Evolutionary conservation across 2,797 vertebrate species (phyloP).

Genomic region (Crenuchus spilurus): DNA sequence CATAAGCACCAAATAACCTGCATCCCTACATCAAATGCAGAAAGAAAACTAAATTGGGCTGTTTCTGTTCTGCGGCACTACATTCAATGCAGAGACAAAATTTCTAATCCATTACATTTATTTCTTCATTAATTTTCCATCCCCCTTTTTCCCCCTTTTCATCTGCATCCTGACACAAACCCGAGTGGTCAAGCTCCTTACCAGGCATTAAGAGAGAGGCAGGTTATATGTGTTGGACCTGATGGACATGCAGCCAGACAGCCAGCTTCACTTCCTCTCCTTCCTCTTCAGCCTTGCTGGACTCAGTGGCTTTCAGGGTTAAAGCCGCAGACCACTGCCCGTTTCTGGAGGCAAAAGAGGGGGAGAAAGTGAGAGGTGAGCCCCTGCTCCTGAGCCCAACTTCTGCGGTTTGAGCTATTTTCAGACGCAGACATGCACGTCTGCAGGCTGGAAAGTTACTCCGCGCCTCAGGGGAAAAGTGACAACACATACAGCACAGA

Average conservation of each 20-base stretch:
- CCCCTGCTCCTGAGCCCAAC: constrained; percentile 57
- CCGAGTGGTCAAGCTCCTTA: constrained; percentile 39
- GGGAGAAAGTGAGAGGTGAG: constrained; percentile 60
- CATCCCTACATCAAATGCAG: no score
- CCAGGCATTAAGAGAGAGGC: constrained; percentile 53
- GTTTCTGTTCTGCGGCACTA: no score
- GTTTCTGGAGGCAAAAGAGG: constrained; percentile 72
- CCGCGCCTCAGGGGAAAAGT: constrained; percentile 57
- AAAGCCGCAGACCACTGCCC: constrained; percentile 71
- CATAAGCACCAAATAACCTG: no score
- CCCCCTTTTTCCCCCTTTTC: neutral
- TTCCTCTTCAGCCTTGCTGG: constrained; percentile 38
- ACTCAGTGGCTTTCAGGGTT: constrained; percentile 55
- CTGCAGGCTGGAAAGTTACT: constrained; percentile 66
- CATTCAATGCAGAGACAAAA: no score
- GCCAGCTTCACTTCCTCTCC: constrained; percentile 35
- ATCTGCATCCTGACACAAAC: constrained; percentile 11
- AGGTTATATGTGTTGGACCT: constrained; percentile 43
- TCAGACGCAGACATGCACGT: constrained; percentile 72
- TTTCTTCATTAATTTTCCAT: no score
- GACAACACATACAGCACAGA: constrained; percentile 61
- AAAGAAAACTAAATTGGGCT: no score
- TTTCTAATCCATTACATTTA: no score
- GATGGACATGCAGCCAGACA: constrained; percentile 36
- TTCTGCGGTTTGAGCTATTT: constrained; percentile 79